phyloP scores from a whole-genome alignment of 2,888 invertebrate genomes.

The Morpho helenor region DNA sequence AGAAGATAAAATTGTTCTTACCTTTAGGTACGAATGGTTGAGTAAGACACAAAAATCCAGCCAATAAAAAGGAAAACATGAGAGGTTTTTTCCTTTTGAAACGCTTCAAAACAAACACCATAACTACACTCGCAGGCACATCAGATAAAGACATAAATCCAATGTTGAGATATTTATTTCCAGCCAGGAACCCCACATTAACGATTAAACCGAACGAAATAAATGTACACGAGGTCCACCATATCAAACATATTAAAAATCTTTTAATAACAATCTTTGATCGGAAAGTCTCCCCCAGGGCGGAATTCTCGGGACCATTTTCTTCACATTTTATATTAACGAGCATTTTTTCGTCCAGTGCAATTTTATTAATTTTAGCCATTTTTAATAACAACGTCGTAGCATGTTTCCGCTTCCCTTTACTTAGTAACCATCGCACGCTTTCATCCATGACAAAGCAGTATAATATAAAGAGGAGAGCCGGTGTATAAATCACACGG shows the following conservation, averaged over 20 bases:
- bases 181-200: slow-evolving; percentile 84
- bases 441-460: slow-evolving; percentile 84
- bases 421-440: slow-evolving; percentile 85
- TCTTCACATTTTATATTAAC: slow-evolving; percentile 38
- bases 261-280: slow-evolving; percentile 41
- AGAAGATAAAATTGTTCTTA: slow-evolving; percentile 30
- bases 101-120: slow-evolving; percentile 69
- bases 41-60: slow-evolving; percentile 72
- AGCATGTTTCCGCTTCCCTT: slow-evolving; percentile 81
- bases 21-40: slow-evolving; percentile 74
- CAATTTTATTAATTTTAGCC: slow-evolving; percentile 58
- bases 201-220: slow-evolving; percentile 82
- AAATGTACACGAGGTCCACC: slow-evolving; percentile 49
- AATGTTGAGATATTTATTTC: slow-evolving; percentile 86
- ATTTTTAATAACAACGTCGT: slow-evolving; percentile 78
- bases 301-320: slow-evolving; percentile 26
- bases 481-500: slow-evolving; percentile 82
- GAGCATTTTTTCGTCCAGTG: slow-evolving; percentile 39
- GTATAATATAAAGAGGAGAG: slow-evolving; percentile 80
- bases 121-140: slow-evolving; percentile 76
- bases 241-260: slow-evolving; percentile 43
- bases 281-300: slow-evolving; percentile 36
- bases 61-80: slow-evolving; percentile 65
- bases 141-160: slow-evolving; percentile 78
- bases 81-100: slow-evolving; percentile 73